These are phyloP conservation scores for Drepana arcuata DNA, from an alignment of 1,140 invertebrate species.

Conservation along the genomic window DNA sequence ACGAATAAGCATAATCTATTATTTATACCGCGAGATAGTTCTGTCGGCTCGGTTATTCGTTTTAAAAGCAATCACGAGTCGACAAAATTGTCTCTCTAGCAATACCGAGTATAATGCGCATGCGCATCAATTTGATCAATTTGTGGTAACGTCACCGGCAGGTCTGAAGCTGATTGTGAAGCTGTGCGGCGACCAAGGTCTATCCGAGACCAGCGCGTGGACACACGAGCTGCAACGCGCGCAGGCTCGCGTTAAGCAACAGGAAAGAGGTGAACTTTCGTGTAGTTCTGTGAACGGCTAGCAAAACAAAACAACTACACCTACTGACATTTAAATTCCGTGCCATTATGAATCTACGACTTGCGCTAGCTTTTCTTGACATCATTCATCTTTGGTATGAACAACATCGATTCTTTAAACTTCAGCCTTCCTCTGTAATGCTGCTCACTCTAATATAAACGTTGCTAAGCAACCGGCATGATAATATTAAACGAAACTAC, in stretches of 20 bases:
- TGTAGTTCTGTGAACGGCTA: not conserved
- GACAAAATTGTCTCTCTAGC: too few species aligned
- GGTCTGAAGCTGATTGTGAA: conserved; percentile 67
- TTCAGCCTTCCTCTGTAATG: too few species aligned
- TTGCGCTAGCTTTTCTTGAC: not conserved
- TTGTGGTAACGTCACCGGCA: conserved; percentile 14
- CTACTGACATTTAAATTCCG: not conserved
- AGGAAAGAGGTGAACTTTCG: conserved; percentile 33
- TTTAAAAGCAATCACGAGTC: too few species aligned
- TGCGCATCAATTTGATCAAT: not conserved
- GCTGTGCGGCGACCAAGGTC: conserved; percentile 62
- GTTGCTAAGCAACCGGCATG: too few species aligned
- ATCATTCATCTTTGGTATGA: not conserved
- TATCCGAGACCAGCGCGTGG: conserved; percentile 59
- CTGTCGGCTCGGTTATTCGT: too few species aligned
- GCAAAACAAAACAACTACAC: not conserved
- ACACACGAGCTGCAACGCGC: conserved; percentile 56
- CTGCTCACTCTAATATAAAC: too few species aligned
- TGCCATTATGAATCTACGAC: not conserved
- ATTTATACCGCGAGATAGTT: too few species aligned
- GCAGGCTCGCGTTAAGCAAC: conserved; percentile 42
- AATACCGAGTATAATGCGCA: not conserved
- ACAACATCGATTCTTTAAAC: too few species aligned
- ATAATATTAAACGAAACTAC: too few species aligned
- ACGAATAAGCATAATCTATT: too few species aligned